These are phyloP conservation scores for Ferrisia virgata DNA, from an alignment of 2,888 invertebrate genomes.

Conservation along the genomic window DNA sequence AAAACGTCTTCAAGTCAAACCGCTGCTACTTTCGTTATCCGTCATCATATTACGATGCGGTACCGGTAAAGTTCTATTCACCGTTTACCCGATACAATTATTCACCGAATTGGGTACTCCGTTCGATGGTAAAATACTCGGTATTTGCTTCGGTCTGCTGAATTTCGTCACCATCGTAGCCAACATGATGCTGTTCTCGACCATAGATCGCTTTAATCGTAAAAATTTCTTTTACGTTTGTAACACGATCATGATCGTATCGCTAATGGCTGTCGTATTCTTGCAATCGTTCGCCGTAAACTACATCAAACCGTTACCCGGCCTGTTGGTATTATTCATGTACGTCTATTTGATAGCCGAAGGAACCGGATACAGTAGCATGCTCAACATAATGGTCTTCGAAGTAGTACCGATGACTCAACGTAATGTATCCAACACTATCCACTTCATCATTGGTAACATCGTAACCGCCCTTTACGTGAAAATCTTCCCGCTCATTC, in stretches of 20 bases:
- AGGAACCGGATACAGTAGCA: neutral
- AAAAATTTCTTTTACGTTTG: constrained; percentile 8
- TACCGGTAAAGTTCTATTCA: constrained; percentile 30
- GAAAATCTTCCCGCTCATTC: neutral
- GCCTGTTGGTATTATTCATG: neutral
- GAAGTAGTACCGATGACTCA: constrained; percentile 20
- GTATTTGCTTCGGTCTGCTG: constrained; percentile 4
- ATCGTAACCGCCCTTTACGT: neutral
- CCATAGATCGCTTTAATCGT: constrained; percentile 7
- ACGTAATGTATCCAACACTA: neutral
- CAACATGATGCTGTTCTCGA: neutral
- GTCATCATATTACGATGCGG: neutral
- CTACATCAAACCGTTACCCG: neutral
- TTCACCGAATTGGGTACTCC: constrained; percentile 11
- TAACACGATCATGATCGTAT: neutral
- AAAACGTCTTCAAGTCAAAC: neutral
- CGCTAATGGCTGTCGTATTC: neutral
- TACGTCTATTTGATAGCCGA: constrained; percentile 18
- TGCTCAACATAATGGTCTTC: neutral
- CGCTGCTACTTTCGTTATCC: neutral
- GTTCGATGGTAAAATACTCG: neutral
- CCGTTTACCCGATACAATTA: constrained; percentile 2
- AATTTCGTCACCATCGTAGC: neutral
- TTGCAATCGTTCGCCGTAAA: neutral
- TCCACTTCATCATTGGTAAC: constrained; percentile 1